Evolutionary conservation across 2,797 vertebrate genomes (phyloP), one percentile per base, ranked within the genome.

Genomic region (Varecia variegata): DNA sequence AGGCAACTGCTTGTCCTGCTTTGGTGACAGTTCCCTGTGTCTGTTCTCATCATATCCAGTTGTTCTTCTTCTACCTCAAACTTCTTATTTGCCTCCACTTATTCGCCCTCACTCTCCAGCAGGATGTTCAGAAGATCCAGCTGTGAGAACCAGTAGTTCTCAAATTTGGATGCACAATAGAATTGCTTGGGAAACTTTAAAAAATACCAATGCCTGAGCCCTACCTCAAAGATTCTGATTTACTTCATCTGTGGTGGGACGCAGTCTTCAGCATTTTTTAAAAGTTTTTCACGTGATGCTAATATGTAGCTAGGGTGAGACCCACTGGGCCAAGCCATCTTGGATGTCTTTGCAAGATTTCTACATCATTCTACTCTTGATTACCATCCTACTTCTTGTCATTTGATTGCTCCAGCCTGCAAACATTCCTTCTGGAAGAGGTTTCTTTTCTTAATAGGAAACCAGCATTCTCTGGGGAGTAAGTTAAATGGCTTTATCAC

Each of bases 361-460:
- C 47, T 71, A 60, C 47, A 83, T 92, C 47, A n/a, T 90, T 62
- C 52, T 45, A n/a, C 7, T 65, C 8, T 82, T 92, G 82, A 50
- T 73, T 71, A n/a, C 77, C 47, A 50, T 81, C 10, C 4, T 71
- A 74, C 1, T 65, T 50, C 32, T 81, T 95, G 62, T 85, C 27
- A 58, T 79, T 88, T 84, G 60, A 65, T 92, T 88, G 56, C 38
- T 92, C 11, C 23, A 67, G 38, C 25, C 54, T 85, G 7, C 3
- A 94, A 84, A 68, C 17, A 43, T 89, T 86, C 21, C 25, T 67
- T 94, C 62, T 70, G 84, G 40, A 80, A 92, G 45, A 90, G 14
- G 8, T 77, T 93, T 89, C 4, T 77, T 92, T 93, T 90, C 58
- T 54, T 18, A n/a, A 4, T 88, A 85, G 68, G 25, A 96, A 92